Conservation (phyloP, 2,113 vertebrate species). For the Otus sunia region DNA sequence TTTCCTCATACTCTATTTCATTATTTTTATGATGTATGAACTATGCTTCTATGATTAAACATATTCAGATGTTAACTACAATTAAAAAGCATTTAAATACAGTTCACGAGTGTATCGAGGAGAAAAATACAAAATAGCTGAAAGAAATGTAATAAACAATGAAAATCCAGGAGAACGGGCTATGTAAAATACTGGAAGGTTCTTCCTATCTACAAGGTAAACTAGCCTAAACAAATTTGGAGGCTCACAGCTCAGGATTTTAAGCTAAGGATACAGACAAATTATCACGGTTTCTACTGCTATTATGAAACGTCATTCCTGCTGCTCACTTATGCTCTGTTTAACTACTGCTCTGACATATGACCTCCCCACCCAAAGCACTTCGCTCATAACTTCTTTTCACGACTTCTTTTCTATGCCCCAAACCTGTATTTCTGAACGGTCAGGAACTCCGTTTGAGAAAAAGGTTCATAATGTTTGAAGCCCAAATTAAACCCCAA, state of each 20-base stretch:
- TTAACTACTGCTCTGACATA: not conserved
- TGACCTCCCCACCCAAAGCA: not conserved
- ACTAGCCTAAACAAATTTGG: not conserved
- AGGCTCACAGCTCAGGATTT: not conserved
- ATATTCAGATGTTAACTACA: not conserved
- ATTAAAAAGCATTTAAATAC: conserved; percentile 1
- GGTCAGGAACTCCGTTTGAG: not conserved
- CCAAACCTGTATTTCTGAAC: not conserved
- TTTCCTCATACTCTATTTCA: not conserved
- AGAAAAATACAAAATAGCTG: not conserved
- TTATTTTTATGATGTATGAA: not conserved
- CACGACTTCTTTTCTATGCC: not conserved
- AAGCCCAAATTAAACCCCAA: not conserved
- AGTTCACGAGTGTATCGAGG: not conserved
- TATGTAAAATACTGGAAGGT: not conserved
- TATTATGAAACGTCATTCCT: not conserved
- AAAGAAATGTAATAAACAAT: not conserved
- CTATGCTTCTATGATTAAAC: not conserved
- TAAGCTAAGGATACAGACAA: not conserved
- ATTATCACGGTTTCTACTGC: not conserved
- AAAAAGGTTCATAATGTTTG: not conserved
- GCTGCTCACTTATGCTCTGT: not conserved
- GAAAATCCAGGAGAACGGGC: not conserved
- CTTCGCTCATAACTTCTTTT: not conserved
- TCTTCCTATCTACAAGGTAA: not conserved